Conservation (phyloP, 2,797 vertebrate species). For the Peromyscus attwateri region DNA sequence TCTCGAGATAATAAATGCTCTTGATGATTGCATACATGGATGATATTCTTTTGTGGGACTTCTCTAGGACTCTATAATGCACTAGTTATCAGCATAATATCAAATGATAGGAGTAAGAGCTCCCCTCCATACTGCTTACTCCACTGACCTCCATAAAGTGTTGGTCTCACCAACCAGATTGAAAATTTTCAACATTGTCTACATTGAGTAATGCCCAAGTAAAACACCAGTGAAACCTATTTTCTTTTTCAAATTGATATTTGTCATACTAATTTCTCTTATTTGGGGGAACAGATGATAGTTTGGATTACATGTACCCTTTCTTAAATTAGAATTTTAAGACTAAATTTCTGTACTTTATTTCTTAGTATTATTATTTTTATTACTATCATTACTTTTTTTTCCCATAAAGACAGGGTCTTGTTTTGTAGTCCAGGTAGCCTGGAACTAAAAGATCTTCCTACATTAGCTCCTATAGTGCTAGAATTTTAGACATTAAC, state of each 20-base stretch:
- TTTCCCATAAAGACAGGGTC: not conserved
- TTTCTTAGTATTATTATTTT: not conserved
- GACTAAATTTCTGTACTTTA: not conserved
- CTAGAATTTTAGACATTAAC: not conserved
- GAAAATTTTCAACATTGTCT: not conserved
- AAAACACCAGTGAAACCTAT: not conserved
- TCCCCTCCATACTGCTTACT: not conserved
- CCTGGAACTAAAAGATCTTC: not conserved
- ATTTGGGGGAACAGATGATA: not conserved
- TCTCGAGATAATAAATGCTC: too few species aligned
- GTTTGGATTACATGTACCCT: not conserved
- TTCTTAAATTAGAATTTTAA: not conserved
- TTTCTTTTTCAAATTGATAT: conserved; percentile 5
- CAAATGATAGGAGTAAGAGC: not conserved
- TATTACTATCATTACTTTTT: too few species aligned
- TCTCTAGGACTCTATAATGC: too few species aligned
- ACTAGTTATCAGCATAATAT: conserved; percentile 28
- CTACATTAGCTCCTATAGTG: not conserved
- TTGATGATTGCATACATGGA: too few species aligned
- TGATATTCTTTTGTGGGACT: too few species aligned
- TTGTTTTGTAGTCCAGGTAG: not conserved
- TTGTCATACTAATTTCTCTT: not conserved
- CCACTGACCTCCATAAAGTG: not conserved
- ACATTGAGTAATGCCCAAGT: not conserved
- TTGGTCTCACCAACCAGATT: not conserved